Conservation (phyloP, 2,797 vertebrate genomes). For the Strix occidentalis region DNA sequence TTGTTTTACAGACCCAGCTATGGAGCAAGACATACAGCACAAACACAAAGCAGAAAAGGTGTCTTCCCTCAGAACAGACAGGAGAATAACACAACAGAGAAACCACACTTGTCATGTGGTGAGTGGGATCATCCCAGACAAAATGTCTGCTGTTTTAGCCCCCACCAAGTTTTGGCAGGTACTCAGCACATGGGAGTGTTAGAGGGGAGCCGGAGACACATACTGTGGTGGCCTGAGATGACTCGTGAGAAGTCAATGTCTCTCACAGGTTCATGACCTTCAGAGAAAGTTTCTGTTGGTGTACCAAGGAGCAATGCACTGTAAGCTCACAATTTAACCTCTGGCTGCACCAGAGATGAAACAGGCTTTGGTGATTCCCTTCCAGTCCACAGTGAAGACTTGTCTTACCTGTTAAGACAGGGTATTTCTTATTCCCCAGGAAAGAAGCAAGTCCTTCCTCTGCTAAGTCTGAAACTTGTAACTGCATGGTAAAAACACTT, state of each 20-base stretch:
- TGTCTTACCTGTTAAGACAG: background rate
- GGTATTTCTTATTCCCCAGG: background rate
- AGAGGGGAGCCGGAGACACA: background rate
- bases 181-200: fast-evolving
- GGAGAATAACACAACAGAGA: background rate
- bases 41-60: background rate
- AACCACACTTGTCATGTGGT: background rate
- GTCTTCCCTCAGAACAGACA: background rate
- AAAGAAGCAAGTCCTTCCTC: background rate
- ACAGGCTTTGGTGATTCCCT: background rate
- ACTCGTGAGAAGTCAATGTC: background rate
- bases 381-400: background rate
- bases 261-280: background rate
- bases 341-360: background rate
- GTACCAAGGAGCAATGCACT: background rate
- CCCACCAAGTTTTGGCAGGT: background rate
- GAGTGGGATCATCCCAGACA: background rate
- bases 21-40: background rate
- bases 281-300: background rate
- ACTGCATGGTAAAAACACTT: background rate
- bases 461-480: background rate
- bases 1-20: background rate
- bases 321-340: background rate
- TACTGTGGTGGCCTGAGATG: background rate
- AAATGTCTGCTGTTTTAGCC: fast-evolving